These are phyloP conservation scores for Carlito syrichta DNA, from an alignment of 2,113 vertebrate species.

Conservation along the genomic window DNA sequence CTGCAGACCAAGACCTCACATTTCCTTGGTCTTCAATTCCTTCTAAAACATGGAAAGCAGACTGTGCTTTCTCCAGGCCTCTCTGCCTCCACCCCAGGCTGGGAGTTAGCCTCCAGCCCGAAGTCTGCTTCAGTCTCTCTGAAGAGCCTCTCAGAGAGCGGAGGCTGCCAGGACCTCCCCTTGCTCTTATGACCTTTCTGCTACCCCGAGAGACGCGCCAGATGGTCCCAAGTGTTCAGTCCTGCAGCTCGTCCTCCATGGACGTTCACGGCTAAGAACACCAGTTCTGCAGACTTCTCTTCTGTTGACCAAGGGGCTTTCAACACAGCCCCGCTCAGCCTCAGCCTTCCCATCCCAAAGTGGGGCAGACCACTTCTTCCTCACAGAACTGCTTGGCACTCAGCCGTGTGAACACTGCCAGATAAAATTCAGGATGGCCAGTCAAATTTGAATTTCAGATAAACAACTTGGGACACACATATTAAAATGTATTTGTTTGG, in stretches of 20 bases:
- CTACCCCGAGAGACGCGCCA: neutral
- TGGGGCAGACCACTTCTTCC: neutral
- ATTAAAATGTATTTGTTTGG: too few species aligned
- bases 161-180: neutral
- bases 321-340: neutral
- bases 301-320: neutral
- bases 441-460: neutral
- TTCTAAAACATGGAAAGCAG: neutral
- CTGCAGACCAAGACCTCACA: neutral
- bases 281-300: neutral
- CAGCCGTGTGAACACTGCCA: neutral
- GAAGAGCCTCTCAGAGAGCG: neutral
- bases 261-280: neutral
- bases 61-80: neutral
- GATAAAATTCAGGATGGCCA: neutral
- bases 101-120: too few species aligned
- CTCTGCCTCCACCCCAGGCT: neutral
- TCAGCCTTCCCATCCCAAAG: neutral
- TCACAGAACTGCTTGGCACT: neutral
- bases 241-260: neutral
- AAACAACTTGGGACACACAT: neutral
- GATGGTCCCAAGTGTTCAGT: neutral
- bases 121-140: neutral
- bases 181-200: neutral
- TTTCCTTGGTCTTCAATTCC: neutral